Evolutionary conservation across 1,140 invertebrate species (phyloP), one percentile per base, ranked within the genome.

Genomic region (Magallana gigas): DNA sequence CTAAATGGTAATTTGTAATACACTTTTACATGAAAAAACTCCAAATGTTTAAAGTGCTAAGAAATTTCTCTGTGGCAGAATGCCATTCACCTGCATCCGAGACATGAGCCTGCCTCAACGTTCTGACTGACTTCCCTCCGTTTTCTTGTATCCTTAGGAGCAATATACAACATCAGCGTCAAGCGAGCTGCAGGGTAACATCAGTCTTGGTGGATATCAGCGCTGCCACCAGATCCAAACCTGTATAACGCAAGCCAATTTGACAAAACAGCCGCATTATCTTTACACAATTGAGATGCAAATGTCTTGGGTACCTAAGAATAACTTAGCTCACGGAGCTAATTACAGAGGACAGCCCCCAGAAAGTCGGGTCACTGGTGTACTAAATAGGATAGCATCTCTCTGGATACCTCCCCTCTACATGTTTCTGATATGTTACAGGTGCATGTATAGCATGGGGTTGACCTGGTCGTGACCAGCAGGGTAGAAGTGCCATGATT

Each of bases 281-380:
- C 68, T 29, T 76, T 76, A 76, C 68, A 76, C 68, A 76, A 76
- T 76, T 76, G 68, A 12, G 68, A 76, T 76, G 23, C 68, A 76
- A 76, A 76, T 76, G 68, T 76, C 68, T 76, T 3, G 18, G 0
- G 12, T 5, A 18, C 68, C 18, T 1, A 76, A 18, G 4, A 36
- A 76, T 29, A 76, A 36, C 16, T 29, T 76, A 1, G 23, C 23
- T 29, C 68, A 36, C 9, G 23, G 9, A 76, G 36, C 68, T 76
- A 76, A 76, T 76, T 12, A 76, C 14, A 29, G 68, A 11, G 8
- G 68, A 76, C 68, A 76, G 36, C 36, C 36, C 36, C 36, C 36
- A 48, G 36, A 48, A 48, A 48, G 36, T 23, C 36, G 36, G 36
- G 36, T 48, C 36, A 48, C 36, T 48, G 3, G 36, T 48, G 36